These are phyloP conservation scores for Eurystomus gularis DNA, from an alignment of 2,113 vertebrate genomes.

Conservation along the genomic window DNA sequence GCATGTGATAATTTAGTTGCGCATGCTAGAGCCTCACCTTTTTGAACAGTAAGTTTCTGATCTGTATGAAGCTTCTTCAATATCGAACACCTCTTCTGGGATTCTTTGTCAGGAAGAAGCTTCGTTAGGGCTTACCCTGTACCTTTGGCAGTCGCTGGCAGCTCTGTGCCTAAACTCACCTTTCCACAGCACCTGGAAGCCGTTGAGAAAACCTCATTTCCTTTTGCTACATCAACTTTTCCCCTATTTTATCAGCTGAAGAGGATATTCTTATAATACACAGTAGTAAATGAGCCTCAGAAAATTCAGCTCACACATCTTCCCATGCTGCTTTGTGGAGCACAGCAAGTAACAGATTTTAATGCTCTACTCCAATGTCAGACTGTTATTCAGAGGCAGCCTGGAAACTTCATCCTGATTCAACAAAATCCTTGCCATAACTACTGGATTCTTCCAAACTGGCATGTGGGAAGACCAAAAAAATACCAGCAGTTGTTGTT, in stretches of 20 bases:
- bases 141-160: not conserved
- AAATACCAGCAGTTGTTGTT: not conserved
- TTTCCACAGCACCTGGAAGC: not conserved
- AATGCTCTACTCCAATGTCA: not conserved
- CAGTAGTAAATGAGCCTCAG: not conserved
- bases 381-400: not conserved
- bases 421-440: not conserved
- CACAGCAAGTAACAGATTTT: not conserved
- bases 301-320: not conserved
- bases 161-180: not conserved
- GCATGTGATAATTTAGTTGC: not conserved
- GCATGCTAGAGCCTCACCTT: not conserved
- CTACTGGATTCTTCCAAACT: not conserved
- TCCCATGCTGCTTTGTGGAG: rapidly evolving
- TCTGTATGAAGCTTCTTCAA: not conserved
- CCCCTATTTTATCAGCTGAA: not conserved
- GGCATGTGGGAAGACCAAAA: not conserved
- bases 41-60: not conserved
- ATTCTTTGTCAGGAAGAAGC: not conserved
- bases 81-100: not conserved
- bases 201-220: not conserved
- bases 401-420: not conserved
- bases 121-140: not conserved
- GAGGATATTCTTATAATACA: not conserved
- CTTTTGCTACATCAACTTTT: not conserved